phyloP scores from a whole-genome alignment of 2,888 invertebrate genomes.

The Drosophila phalerata region DNA sequence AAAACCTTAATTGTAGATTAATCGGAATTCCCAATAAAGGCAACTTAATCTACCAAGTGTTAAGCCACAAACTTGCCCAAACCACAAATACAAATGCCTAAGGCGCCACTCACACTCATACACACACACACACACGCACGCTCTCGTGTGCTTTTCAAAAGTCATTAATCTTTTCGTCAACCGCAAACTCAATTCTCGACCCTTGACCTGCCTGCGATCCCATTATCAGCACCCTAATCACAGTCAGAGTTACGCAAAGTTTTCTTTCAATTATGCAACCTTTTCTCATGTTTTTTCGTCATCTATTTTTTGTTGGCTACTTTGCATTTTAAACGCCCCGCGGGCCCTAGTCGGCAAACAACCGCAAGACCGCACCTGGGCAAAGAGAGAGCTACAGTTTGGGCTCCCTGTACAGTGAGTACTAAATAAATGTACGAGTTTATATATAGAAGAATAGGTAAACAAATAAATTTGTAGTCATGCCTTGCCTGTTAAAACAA shows the following conservation, averaged over 20 bases:
- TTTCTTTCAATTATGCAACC: constrained; percentile 64
- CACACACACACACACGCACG: constrained; percentile 14
- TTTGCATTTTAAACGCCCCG: constrained; percentile 67
- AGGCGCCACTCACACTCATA: constrained; percentile 8
- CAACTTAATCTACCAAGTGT: constrained; percentile 28
- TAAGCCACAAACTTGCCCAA: constrained; percentile 21
- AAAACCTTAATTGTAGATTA: constrained; percentile 29
- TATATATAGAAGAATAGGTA: constrained; percentile 24
- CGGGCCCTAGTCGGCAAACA: constrained; percentile 50
- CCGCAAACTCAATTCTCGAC: constrained; percentile 18
- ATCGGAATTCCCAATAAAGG: constrained; percentile 30
- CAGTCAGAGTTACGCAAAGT: constrained; percentile 44
- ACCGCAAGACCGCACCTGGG: constrained; percentile 63
- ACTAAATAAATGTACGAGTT: constrained; percentile 20
- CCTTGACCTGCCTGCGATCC: constrained; percentile 20
- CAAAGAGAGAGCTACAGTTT: background rate
- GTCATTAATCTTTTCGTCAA: constrained; percentile 60
- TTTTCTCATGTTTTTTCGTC: constrained; percentile 18
- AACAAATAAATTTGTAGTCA: constrained; percentile 75
- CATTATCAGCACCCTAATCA: constrained; percentile 55
- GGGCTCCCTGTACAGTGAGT: constrained; percentile 15
- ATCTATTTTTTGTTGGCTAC: constrained; percentile 21
- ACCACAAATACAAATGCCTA: constrained; percentile 18
- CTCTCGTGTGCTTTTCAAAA: constrained; percentile 9
- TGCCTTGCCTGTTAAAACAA: constrained; percentile 57